Base-by-base conservation (phyloP, 2,113 vertebrate species). In the Carassius carassius region DNA sequence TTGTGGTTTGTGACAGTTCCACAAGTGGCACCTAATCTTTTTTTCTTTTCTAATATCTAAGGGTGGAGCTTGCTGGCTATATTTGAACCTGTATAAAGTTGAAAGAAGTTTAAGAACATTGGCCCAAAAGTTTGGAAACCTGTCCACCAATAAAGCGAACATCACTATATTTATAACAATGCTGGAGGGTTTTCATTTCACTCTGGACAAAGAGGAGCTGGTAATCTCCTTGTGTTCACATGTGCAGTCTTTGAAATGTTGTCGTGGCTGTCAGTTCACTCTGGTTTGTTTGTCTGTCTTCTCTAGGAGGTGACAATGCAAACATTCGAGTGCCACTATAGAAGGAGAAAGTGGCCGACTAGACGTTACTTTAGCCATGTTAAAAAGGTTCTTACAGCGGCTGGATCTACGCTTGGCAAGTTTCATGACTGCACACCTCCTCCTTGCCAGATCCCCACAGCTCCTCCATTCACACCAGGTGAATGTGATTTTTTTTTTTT, bases 101-200 rank as follows among this genome's bases (percentile, higher is more conserved):
- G 90, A 91, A 82, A 80, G 78, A 77, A 91, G 90, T 70, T 82
- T 92, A 41, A 89, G 85, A 62, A 82, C 54, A 29, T 70, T 92
- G 51, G 74, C 88, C 54, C n/a, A 82, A 41, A 89, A 87, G 81
- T 92, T 92, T 86, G 90, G 87, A 51, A 84, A 89, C 47, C 76
- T 85, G 14, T 91, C 91, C 25, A 78, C 84, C 86, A 92, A 91
- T 89, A 86, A 82, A 84, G 88, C 88, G 7, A 89, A 92, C 29
- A 91, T 91, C 51, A 89, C 82, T 6, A 84, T 90, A 44, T 86
- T 92, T 67, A 88, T 89, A 65, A 86, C 87, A 44, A 92, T 88
- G 88, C 84, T 92, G 44, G 81, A 88, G 72, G 84, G 87, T 35
- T 78, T 91, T 47, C 91, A 90, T 32, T 72, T 82, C 70, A 82